A percentile compares a stretch with the other conserved stretches of the same genome.
These are phyloP conservation scores for Adelphocoris suturalis DNA, from an alignment of 2,888 invertebrate genomes.

Conservation along the genomic window DNA sequence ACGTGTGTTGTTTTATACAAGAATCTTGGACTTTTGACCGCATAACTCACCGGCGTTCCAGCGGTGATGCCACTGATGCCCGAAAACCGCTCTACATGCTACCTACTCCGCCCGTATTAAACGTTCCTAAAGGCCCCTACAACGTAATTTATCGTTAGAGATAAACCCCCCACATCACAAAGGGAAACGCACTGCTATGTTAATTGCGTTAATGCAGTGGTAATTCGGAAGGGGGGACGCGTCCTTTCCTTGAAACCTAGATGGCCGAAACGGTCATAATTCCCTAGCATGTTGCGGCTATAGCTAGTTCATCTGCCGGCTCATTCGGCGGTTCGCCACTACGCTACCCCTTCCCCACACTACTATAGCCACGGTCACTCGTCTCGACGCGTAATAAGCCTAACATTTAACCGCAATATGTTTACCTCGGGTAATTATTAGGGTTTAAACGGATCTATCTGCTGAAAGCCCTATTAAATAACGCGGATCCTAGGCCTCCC, in stretches of 20 bases:
- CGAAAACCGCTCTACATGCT: no score
- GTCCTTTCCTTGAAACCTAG: not conserved
- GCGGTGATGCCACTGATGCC: no score
- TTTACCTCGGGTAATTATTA: not conserved
- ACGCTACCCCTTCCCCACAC: not conserved
- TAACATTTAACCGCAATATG: not conserved
- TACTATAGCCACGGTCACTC: no score
- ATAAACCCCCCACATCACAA: not conserved
- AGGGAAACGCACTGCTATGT: not conserved
- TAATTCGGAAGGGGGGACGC: not conserved
- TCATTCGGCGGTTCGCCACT: not conserved
- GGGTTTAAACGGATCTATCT: constrained; percentile 18
- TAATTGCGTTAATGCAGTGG: constrained; percentile 39
- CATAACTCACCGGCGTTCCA: no score
- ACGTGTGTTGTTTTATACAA: no score
- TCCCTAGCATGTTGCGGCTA: not conserved
- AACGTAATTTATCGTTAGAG: constrained; percentile 28
- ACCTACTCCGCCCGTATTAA: not conserved
- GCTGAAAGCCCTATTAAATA: constrained; percentile 30
- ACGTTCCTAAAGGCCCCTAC: not conserved
- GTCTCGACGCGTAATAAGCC: not conserved
- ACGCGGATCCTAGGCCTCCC: not conserved
- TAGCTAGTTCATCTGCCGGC: constrained; percentile 9
- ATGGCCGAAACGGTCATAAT: not conserved
- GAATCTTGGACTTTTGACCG: no score